Evolutionary conservation across 2,797 vertebrate genomes (phyloP).

Genomic region (Linurgus olivaceus): DNA sequence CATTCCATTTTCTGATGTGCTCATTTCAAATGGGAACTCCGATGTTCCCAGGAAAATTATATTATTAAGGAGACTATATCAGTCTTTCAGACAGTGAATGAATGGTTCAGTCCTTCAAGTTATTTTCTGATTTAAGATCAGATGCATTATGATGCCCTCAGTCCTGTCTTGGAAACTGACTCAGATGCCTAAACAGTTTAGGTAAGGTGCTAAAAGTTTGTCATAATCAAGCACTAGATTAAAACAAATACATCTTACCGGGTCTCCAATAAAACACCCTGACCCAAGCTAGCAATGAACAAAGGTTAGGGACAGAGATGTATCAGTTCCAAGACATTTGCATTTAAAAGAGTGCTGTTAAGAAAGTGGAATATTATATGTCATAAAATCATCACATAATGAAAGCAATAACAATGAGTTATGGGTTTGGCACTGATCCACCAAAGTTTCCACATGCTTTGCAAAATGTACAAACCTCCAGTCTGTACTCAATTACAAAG

Average conservation of each 20-base stretch:
- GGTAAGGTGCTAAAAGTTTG: background rate
- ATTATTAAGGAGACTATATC: background rate
- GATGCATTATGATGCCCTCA: background rate
- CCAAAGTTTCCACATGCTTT: conserved; percentile 29
- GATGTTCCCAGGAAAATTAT: background rate
- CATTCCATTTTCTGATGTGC: background rate
- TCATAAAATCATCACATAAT: conserved; percentile 60
- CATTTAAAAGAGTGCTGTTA: background rate
- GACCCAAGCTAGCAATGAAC: background rate
- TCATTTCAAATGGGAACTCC: background rate
- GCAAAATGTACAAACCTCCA: background rate
- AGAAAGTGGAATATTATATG: conserved; percentile 25
- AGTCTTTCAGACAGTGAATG: background rate
- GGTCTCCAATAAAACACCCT: background rate
- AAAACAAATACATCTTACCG: background rate
- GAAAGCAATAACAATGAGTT: conserved; percentile 35
- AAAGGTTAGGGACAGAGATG: background rate
- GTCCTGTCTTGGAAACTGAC: background rate
- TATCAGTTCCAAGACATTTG: background rate
- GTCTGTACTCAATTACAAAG: conserved; percentile 18
- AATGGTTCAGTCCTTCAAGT: background rate
- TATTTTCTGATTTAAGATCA: background rate
- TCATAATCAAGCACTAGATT: background rate
- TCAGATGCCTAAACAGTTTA: background rate
- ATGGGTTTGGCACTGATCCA: conserved; percentile 27